Evolutionary conservation across 2,797 vertebrate genomes (phyloP).

Genomic region (Anguilla megastoma): DNA sequence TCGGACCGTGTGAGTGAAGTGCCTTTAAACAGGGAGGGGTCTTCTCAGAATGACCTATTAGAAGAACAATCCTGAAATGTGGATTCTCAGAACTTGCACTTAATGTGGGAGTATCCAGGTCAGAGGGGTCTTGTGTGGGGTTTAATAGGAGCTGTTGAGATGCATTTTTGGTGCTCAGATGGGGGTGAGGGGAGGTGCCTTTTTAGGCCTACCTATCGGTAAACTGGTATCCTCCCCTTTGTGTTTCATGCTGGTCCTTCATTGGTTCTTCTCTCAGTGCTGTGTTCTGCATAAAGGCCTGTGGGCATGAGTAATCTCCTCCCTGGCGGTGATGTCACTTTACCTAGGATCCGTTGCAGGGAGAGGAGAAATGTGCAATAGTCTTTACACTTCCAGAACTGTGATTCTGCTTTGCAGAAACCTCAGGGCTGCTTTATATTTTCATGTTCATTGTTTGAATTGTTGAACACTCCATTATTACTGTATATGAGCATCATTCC

Average conservation of each 20-base stretch:
- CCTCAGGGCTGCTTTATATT: neutral
- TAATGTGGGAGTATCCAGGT: neutral
- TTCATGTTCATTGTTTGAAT: neutral
- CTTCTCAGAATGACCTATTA: neutral
- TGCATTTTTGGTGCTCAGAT: neutral
- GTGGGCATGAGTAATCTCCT: neutral
- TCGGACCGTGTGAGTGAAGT: constrained; percentile 6
- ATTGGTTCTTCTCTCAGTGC: neutral
- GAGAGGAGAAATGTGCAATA: neutral
- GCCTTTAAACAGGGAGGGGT: neutral
- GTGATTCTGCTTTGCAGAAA: neutral
- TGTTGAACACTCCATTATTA: neutral
- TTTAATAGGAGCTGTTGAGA: neutral
- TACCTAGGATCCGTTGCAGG: neutral
- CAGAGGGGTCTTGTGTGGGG: neutral
- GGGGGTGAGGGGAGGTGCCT: neutral
- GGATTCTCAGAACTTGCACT: neutral
- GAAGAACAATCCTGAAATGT: neutral
- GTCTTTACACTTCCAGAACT: neutral
- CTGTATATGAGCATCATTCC: neutral
- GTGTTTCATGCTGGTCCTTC: neutral
- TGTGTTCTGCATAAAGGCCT: neutral
- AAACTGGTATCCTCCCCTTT: neutral
- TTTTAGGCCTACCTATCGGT: neutral
- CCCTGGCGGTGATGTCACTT: neutral